phyloP scores from a whole-genome alignment of 1,140 invertebrate species.

The Eumaeus atala region DNA sequence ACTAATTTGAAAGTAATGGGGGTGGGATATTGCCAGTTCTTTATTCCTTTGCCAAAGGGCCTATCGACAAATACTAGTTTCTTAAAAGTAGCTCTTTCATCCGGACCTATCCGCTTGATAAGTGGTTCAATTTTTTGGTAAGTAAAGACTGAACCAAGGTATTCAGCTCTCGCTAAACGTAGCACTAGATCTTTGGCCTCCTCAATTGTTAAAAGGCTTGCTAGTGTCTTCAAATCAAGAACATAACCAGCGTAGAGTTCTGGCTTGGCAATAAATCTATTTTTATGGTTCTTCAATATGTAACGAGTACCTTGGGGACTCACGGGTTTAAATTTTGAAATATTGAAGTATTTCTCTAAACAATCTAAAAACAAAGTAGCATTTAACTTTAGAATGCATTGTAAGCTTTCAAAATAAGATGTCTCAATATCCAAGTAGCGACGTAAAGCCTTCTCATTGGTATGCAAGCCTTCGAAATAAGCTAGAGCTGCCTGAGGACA shows the following conservation, averaged over 20 bases:
- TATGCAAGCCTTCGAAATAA: slow-evolving; percentile 36
- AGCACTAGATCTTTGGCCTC: slow-evolving; percentile 37
- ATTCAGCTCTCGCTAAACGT: slow-evolving; percentile 35
- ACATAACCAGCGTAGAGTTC: slow-evolving; percentile 39
- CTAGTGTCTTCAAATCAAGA: slow-evolving; percentile 34
- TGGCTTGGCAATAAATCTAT: slow-evolving; percentile 32
- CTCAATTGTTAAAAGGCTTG: slow-evolving; percentile 27
- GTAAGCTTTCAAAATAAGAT: slow-evolving; percentile 33
- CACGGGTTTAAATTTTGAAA: slow-evolving; percentile 21
- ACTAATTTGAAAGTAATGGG: slow-evolving; percentile 17
- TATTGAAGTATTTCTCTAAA: slow-evolving; percentile 41
- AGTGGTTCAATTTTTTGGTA: slow-evolving; percentile 45
- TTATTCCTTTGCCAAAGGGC: slow-evolving; percentile 26
- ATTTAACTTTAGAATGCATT: slow-evolving; percentile 37
- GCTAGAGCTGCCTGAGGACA: slow-evolving; percentile 27
- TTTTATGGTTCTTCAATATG: slow-evolving; percentile 38
- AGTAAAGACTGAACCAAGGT: slow-evolving; percentile 33
- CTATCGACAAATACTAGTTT: slow-evolving; percentile 43
- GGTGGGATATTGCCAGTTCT: slow-evolving; percentile 33
- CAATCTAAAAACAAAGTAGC: slow-evolving; percentile 37
- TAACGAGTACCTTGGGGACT: slow-evolving; percentile 29
- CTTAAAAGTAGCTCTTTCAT: slow-evolving; percentile 34
- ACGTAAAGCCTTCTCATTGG: slow-evolving; percentile 22
- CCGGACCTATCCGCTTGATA: slow-evolving; percentile 32
- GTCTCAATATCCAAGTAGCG: slow-evolving; percentile 30